Conservation (phyloP, 1,140 invertebrate species). For the Drosophila funebris region DNA sequence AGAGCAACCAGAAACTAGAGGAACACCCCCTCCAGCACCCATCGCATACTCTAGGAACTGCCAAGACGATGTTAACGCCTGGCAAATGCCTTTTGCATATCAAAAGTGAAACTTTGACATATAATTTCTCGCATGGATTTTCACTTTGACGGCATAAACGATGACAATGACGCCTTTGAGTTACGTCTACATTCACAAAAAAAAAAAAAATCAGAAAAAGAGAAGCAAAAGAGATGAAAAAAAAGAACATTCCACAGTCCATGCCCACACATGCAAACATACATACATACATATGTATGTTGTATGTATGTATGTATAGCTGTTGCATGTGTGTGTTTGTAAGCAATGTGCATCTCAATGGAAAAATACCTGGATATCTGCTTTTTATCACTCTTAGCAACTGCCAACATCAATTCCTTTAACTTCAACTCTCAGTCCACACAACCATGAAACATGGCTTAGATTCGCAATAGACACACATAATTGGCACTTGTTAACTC, state of each 20-base stretch:
- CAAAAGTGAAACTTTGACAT: conserved; percentile 82
- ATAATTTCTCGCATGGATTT: conserved; percentile 81
- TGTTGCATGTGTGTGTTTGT: no score
- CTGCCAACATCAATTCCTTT: neutral
- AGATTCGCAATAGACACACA: neutral
- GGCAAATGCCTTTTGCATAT: conserved; percentile 71
- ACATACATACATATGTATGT: neutral
- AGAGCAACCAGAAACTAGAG: neutral
- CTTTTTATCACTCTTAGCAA: neutral
- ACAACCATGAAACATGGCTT: neutral
- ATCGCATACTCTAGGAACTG: no score
- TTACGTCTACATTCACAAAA: conserved; percentile 8
- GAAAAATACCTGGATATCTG: neutral
- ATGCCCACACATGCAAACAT: neutral
- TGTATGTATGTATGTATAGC: neutral
- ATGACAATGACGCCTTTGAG: conserved; percentile 61
- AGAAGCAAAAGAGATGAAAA: neutral
- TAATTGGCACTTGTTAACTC: neutral
- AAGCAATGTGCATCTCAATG: neutral
- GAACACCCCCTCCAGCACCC: neutral
- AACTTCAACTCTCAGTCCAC: neutral
- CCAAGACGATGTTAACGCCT: conserved; percentile 20
- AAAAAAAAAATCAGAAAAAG: neutral
- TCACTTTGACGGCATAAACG: conserved; percentile 77
- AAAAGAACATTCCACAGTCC: conserved; percentile 7